phyloP scores from a whole-genome alignment of 2,888 invertebrate genomes.

The Diaphora mendica region DNA sequence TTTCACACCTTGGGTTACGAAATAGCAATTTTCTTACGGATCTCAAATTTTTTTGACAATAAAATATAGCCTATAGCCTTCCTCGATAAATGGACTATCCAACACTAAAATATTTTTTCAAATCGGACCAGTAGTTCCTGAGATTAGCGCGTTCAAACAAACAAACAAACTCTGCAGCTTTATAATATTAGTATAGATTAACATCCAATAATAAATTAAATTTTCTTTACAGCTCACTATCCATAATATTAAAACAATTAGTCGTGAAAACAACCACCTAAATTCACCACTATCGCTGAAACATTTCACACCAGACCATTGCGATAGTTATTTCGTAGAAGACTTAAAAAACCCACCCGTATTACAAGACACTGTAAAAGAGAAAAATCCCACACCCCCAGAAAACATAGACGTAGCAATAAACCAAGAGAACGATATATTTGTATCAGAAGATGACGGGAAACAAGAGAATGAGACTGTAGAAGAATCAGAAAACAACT shows the following conservation, averaged over 20 bases:
- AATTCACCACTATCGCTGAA: conserved; percentile 50
- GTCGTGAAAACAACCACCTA: conserved; percentile 58
- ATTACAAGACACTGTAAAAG: conserved; percentile 4
- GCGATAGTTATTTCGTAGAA: conserved; percentile 35
- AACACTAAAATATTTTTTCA: too few species aligned
- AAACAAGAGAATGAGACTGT: conserved; percentile 7
- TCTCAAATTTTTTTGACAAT: too few species aligned
- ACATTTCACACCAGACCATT: conserved; percentile 50
- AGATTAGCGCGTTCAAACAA: too few species aligned
- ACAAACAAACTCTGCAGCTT: too few species aligned
- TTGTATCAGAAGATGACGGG: conserved; percentile 35
- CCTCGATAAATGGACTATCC: too few species aligned
- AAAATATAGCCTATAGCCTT: too few species aligned
- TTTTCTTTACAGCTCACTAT: conserved; percentile 66
- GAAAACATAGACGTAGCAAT: conserved; percentile 38
- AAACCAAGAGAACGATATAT: conserved; percentile 52
- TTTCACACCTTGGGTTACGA: too few species aligned
- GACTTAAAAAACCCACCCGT: neutral
- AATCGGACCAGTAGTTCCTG: too few species aligned
- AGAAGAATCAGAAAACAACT: neutral
- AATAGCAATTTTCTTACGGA: too few species aligned
- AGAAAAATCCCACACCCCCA: conserved; percentile 19
- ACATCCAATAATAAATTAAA: too few species aligned
- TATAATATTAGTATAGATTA: too few species aligned
- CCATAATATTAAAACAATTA: conserved; percentile 60